Evolutionary conservation across 2,113 vertebrate genomes (phyloP), one percentile per base, ranked within the genome.

Genomic region (Perca schrenkii): DNA sequence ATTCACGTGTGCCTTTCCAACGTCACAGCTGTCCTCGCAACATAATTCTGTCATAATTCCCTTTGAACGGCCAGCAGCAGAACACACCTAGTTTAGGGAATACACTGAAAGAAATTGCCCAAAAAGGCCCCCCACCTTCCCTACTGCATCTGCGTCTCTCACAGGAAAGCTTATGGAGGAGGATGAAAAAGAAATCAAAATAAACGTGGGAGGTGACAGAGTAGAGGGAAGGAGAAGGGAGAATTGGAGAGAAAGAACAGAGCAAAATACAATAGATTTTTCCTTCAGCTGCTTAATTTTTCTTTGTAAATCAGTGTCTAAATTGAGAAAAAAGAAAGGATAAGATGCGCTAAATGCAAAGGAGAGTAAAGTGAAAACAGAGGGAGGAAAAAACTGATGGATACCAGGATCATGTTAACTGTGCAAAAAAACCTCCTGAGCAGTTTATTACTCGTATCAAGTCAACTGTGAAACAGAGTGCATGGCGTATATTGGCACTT

Each of bases 51-150:
- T 54, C 72, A 70, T 67, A 74, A 86, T 86, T 76, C 74, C 77
- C 66, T 89, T 82, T 88, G 83, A 83, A 77, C 40, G 13, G 68
- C 64, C 76, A 68, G 67, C 53, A 77, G 72, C 65, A 64, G 15
- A 85, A 54, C 76, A 66, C 69, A 76, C 50, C 73, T 74, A 63
- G 19, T 34, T 75, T 47, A 25, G 69, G 69, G 65, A 85, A 80
- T 49, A 79, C 19, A 52, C 50, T 25, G 56, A 40, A 40, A 61
- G 57, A 73, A 40, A 82, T 40, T 28, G 13, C 31, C 67, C 28
- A 16, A 53, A 5, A 66, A 28, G 61, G 8, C 16, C 57, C 13
- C 52, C 14, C 22, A n/a, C 13, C 34, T 54, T 64, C 71, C 52
- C 31, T 11, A 11, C 57, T 14, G 21, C 58, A 80, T 78, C 61